Conservation (phyloP, 1,140 invertebrate genomes). For the Bradynema listronoti region DNA sequence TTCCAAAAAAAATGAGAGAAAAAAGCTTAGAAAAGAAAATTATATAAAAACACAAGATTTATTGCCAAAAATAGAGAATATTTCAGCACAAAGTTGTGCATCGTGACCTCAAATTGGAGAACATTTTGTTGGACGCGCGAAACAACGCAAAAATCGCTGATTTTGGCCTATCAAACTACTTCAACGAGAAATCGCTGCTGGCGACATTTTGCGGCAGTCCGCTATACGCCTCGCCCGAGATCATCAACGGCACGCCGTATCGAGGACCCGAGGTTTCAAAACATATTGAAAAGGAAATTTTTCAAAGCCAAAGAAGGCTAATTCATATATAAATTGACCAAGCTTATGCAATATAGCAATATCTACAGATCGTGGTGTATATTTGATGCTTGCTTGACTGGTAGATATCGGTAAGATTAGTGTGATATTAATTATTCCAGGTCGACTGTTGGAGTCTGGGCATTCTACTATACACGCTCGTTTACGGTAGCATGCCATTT, state of each 20-base stretch:
- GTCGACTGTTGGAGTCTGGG: conserved; percentile 87
- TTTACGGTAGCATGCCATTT: conserved; percentile 99
- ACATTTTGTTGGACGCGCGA: conserved; percentile 88
- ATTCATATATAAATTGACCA: too few relatives aligned
- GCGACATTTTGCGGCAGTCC: conserved; percentile 96
- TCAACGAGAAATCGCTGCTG: conserved; percentile 73
- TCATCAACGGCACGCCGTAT: conserved; percentile 93
- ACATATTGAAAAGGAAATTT: conserved; percentile 68
- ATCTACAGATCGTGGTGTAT: too few relatives aligned
- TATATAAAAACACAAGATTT: too few relatives aligned
- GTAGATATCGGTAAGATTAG: too few relatives aligned
- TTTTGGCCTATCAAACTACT: conserved; percentile 96
- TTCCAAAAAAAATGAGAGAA: too few relatives aligned
- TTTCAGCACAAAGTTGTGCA: conserved; percentile 68
- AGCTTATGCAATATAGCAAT: too few relatives aligned
- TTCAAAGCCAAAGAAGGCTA: too few relatives aligned
- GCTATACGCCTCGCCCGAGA: conserved; percentile 94
- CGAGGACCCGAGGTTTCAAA: conserved; percentile 75
- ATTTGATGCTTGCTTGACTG: too few relatives aligned
- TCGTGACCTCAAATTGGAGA: conserved; percentile 95
- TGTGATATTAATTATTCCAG: too few relatives aligned
- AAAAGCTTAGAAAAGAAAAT: too few relatives aligned
- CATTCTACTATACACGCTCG: conserved; percentile 89
- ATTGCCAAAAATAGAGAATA: too few relatives aligned
- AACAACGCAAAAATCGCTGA: conserved; percentile 97